Base-by-base conservation (phyloP, 2,797 vertebrate species). In the Crenichthys baileyi region DNA sequence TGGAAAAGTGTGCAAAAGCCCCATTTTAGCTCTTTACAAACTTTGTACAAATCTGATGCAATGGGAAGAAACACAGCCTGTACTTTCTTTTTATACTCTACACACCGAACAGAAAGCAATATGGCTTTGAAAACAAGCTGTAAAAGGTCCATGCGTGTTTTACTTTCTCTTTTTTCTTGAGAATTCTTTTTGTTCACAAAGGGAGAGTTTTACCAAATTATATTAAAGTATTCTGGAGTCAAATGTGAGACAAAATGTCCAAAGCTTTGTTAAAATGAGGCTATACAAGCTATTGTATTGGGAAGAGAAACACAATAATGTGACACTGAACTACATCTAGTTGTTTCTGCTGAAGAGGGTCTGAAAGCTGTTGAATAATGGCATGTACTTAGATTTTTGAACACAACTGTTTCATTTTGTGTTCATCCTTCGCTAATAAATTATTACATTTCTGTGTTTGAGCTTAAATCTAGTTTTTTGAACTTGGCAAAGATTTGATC, bases 41-140 rank as follows among this genome's bases (percentile, higher is more conserved):
- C 71, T 50, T 44, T 76, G 39, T 29, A 26, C 3, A 67, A 70
- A 65, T 81, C 73, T 93, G 93, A 94, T 91, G 92, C 88, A 93
- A 92, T 2, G n/a, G 58, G 77, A 72, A 50, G 92, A 82, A 86
- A 76, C 50, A 55, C 1, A 8, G n/a, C 41, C 4, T 48, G 13
- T 53, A 73, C n/a, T 81, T 63, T 71, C 20, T 76, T 78, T 67
- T 56, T 18, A 70, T 79, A 46, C 56, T 44, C 56, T 75, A 77
- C 73, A 84, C n/a, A 53, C 5, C 4, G 39, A 71, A 58, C 15
- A 78, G 70, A n/a, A 79, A 76, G 63, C 50, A 67, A 70, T 46
- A 18, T 44, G 39, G 41, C 12, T 7, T 44, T 70, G 24, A 70
- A 46, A 68, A 46, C 1, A 13, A 24, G 36, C 11, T 2, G n/a